Evolutionary conservation across 2,888 invertebrate genomes (phyloP), one percentile per base, ranked within the genome.

Genomic region (Cryptocheilus praepositus): DNA sequence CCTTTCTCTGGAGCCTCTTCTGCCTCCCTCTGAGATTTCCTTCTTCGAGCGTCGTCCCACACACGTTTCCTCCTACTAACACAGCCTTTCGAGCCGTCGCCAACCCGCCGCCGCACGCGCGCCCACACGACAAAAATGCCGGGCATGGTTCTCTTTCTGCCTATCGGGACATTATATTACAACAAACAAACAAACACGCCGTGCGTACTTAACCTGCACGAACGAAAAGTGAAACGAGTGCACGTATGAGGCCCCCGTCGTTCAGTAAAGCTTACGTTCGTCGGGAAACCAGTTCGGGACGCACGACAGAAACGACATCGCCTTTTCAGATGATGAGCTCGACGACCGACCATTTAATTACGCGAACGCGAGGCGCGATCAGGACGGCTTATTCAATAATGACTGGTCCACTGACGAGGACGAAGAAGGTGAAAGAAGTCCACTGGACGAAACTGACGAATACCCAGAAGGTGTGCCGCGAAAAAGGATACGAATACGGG

Each of bases 401-500:
- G 11, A 7, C 36, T 36, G 36, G 36, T 36, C 36, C 11, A 7
- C 7, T 11, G 63, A 36, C 11, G 19, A 55, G 28, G 60, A 65
- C 58, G 55, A 69, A 0, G 52, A 52, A 21, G 52, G 3, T 3
- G 25, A 28, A 13, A 25, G 25, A 25, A 25, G 25, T 25, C 2
- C 25, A 5, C 25, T 16, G 28, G 67, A 74, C 4, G 45, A 58
- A 11, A 21, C 28, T 21, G 74, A 74, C 19, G 70, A 68, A 16
- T 60, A 72, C 15, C n/a, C 54, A 11, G 74, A 67, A 4, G 67
- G 69, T 7, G 13, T 52, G 64, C 81, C 81, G 4, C 83, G 85
- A 54, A 88, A 86, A 74, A 82, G 86, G 66, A 83, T 89, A 0
- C 82, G 86, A 62, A 84, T 89, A 22, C 86, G 88, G 64, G 86